Evolutionary conservation across 1,140 invertebrate species (phyloP).

Genomic region (Pollicipes pollicipes): DNA sequence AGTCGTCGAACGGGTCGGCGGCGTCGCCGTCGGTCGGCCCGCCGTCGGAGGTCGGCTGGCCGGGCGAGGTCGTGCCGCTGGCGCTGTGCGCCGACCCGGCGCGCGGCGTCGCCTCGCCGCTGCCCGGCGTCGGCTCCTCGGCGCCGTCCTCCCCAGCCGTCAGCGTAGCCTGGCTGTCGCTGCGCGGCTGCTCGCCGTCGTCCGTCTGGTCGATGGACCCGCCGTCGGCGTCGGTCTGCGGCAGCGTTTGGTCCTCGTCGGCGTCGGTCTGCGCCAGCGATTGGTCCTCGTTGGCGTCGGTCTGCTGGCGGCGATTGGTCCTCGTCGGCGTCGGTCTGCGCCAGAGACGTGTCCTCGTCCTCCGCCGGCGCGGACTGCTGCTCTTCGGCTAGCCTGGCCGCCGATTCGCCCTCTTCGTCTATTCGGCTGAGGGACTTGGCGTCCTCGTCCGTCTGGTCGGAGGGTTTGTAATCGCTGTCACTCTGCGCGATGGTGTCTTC

Average conservation of each 20-base stretch:
- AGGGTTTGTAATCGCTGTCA: neutral
- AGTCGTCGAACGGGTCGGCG: neutral
- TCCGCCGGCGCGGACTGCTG: neutral
- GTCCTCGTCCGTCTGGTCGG: neutral
- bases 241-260: neutral
- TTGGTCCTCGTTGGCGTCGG: neutral
- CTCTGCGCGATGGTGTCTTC: too few relatives aligned
- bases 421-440: neutral
- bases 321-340: neutral
- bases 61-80: neutral
- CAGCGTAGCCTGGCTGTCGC: neutral
- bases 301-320: neutral
- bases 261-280: too few relatives aligned
- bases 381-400: too few relatives aligned
- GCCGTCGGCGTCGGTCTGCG: neutral
- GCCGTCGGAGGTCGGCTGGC: neutral
- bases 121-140: neutral
- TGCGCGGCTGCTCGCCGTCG: neutral
- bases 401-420: neutral
- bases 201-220: neutral
- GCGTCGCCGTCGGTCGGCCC: neutral
- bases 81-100: neutral
- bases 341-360: neutral
- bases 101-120: neutral
- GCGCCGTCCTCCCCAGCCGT: neutral